phyloP scores from a whole-genome alignment of 2,888 invertebrate species.

The Acronicta psi region DNA sequence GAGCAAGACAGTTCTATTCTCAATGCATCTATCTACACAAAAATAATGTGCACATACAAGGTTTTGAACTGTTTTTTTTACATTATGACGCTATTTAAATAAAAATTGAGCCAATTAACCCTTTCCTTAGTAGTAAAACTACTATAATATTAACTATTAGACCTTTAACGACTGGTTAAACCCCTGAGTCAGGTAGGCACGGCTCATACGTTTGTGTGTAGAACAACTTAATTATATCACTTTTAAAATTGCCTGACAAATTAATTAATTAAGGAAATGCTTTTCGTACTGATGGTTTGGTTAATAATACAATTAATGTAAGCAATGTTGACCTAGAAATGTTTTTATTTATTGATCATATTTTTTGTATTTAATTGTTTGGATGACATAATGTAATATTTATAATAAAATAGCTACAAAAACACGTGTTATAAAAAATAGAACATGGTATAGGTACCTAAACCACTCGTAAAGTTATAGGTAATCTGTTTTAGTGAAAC shows the following conservation, averaged over 20 bases:
- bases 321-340: no score
- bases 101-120: not conserved
- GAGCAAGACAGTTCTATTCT: no score
- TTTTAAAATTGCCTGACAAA: slow-evolving; percentile 10
- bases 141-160: slow-evolving; percentile 13
- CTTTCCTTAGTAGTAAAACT: not conserved
- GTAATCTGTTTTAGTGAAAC: no score
- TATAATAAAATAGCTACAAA: no score
- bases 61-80: slow-evolving; percentile 9
- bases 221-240: slow-evolving; percentile 4
- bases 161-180: slow-evolving; percentile 54
- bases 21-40: no score
- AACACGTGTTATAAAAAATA: no score
- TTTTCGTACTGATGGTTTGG: not conserved
- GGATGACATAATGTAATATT: no score
- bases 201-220: slow-evolving; percentile 37
- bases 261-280: slow-evolving; percentile 18
- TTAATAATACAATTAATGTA: not conserved
- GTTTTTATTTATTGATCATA: no score
- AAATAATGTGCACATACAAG: no score
- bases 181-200: slow-evolving; percentile 66
- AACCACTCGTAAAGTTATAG: no score
- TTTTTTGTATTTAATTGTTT: no score
- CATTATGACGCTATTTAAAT: not conserved
- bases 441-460: no score